Conservation (phyloP, 2,888 invertebrate genomes). For the Cosmorhoe ocellata region DNA sequence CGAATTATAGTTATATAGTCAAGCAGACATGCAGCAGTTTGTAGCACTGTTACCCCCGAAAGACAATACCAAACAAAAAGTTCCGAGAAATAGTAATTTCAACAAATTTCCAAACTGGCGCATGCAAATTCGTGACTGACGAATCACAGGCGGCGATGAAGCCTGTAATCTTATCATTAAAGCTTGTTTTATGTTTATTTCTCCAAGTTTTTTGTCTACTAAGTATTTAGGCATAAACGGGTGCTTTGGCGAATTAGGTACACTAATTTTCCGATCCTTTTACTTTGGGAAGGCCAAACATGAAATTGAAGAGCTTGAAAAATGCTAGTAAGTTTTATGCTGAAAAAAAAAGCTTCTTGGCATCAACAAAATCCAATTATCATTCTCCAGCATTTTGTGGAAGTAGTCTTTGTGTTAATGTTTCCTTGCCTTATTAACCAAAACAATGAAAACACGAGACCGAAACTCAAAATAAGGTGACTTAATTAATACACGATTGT, state of each 20-base stretch:
- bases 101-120: conserved; percentile 33
- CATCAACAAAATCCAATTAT: no score
- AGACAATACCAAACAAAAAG: neutral
- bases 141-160: conserved; percentile 36
- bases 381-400: no score
- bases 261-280: conserved; percentile 16
- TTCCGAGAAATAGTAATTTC: conserved; percentile 27
- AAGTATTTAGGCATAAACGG: conserved; percentile 30
- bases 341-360: no score
- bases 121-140: conserved; percentile 50
- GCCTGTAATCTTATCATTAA: conserved; percentile 46
- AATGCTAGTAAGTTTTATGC: neutral
- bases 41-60: neutral
- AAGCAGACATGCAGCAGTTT: no score
- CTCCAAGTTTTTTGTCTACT: conserved; percentile 34
- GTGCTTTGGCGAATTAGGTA: conserved; percentile 15
- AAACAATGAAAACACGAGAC: no score
- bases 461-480: no score
- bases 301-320: conserved; percentile 1
- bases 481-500: no score
- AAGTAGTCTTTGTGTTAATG: no score
- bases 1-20: no score
- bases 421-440: no score
- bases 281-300: conserved; percentile 22
- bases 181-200: conserved; percentile 31